Evolutionary conservation across 2,797 vertebrate species (phyloP), one percentile per base, ranked within the genome.

Genomic region (Muraenolepis orangiensis): DNA sequence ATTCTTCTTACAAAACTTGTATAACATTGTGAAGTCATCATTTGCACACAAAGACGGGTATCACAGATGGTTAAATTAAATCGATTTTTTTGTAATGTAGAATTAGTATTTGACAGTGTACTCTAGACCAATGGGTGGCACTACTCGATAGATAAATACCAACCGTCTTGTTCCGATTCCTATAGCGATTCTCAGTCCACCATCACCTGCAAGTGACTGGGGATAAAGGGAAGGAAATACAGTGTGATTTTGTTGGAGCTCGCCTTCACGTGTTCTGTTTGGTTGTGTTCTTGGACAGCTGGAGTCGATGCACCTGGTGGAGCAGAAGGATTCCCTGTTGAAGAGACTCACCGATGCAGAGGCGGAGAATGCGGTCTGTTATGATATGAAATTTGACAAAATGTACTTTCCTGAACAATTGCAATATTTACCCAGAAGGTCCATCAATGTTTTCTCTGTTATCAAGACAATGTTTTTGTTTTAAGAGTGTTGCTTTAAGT

Each of bases 291-390:
- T 23, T 81, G 51, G 81, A 77, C 88, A 94, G 92, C 92, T 90
- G 87, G 95, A 96, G 61, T 90, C 92, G 0, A 79, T 91, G n/a
- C 93, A 84, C n/a, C 74, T 95, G 42, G 78, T 94, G 71, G 94
- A 95, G 76, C 93, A 93, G 30, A 96, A 95, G 71, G 92, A 93
- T 2, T 3, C 80, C 0, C 87, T 99, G 1, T 82, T 97, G 68
- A 95, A 94, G 82, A 94, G 86, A 40, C 91, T 99, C 76, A 80
- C 93, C 0, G 94, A 95, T 38, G 90, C 90, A 0, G 95, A 97
- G 87, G 86, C 94, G 31, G 94, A 96, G 76, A 98, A 95, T 80
- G 88, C 92, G 78, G 97, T 98, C 88, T 82, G 78, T 85, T 13
- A 72, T 29, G 66, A 57, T 36, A 23, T 26, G 51, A 64, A 26